Conservation (phyloP, 2,888 invertebrate species). For the Corbicula japonica region DNA sequence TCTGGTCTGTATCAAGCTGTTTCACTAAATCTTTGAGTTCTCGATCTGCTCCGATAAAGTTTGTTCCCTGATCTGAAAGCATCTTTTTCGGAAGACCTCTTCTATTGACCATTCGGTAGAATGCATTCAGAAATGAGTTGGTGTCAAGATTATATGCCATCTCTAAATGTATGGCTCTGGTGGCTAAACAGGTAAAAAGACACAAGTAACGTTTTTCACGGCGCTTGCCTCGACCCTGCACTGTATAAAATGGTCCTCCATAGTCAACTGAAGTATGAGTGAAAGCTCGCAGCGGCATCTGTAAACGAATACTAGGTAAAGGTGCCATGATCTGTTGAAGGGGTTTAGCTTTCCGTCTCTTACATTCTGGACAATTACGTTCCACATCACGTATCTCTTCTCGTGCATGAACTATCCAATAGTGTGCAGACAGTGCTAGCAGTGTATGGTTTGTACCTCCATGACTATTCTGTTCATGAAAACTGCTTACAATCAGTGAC, state of each 20-base stretch:
- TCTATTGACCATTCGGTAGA: conserved; percentile 50
- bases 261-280: conserved; percentile 39
- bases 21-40: conserved; percentile 35
- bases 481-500: conserved; percentile 45
- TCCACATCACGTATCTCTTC: conserved; percentile 60
- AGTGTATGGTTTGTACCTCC: conserved; percentile 52
- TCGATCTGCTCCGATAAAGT: conserved; percentile 53
- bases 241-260: conserved; percentile 48
- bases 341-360: conserved; percentile 33
- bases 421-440: conserved; percentile 36
- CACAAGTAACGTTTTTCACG: conserved; percentile 56
- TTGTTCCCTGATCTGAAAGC: conserved; percentile 56
- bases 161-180: conserved; percentile 60
- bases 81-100: conserved; percentile 46
- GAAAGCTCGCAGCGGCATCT: conserved; percentile 35
- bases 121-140: conserved; percentile 59
- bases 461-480: conserved; percentile 46
- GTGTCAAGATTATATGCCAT: conserved; percentile 53
- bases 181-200: conserved; percentile 60
- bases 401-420: conserved; percentile 52
- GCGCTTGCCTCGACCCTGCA: conserved; percentile 51
- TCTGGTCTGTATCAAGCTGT: conserved; percentile 41
- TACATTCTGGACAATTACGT: conserved; percentile 40
- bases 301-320: conserved; percentile 31
- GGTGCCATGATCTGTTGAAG: conserved; percentile 46